Percentiles rank a stretch among this genome's conserved stretches.
Conservation (phyloP, 2,888 invertebrate genomes). For the Cerceris rybyensis region DNA sequence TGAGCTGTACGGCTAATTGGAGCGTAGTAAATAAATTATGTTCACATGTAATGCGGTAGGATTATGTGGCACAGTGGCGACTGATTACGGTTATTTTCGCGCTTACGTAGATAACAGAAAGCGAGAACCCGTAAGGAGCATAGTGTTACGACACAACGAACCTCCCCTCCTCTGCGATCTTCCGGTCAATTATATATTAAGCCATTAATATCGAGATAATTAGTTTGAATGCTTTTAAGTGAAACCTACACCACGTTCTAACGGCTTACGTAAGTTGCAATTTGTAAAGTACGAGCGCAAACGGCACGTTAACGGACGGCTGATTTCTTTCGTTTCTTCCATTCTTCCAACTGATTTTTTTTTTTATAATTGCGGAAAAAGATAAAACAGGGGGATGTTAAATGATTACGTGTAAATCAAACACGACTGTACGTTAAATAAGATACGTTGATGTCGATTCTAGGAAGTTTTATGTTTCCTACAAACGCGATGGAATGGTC, state of each 20-base stretch:
- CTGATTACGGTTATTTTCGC: constrained; percentile 64
- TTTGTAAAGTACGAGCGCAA: constrained; percentile 7
- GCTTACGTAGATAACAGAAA: constrained; percentile 51
- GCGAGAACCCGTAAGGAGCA: constrained; percentile 39
- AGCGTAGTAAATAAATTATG: constrained; percentile 71
- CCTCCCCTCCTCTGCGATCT: constrained; percentile 16
- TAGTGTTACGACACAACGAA: constrained; percentile 36
- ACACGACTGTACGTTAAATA: neutral
- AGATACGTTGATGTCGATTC: constrained; percentile 16
- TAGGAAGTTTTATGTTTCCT: constrained; percentile 29
- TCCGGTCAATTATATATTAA: constrained; percentile 53
- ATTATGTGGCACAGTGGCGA: constrained; percentile 57
- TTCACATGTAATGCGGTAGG: constrained; percentile 59
- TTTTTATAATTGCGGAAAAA: constrained; percentile 19
- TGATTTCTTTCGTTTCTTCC: neutral
- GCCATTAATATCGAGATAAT: constrained; percentile 35
- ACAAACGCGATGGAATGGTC: constrained; percentile 15
- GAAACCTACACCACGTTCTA: constrained; percentile 22
- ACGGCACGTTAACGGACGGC: constrained; percentile 1
- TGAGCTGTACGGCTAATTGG: constrained; percentile 59
- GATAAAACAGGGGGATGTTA: neutral
- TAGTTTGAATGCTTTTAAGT: constrained; percentile 37
- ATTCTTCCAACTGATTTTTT: no score
- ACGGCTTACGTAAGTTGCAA: constrained; percentile 11
- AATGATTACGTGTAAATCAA: constrained; percentile 34